Percentiles rank a stretch among this genome's conserved stretches.
These are phyloP conservation scores for Rhizoglyphus robini DNA, from an alignment of 1,140 invertebrate genomes.

Conservation along the genomic window DNA sequence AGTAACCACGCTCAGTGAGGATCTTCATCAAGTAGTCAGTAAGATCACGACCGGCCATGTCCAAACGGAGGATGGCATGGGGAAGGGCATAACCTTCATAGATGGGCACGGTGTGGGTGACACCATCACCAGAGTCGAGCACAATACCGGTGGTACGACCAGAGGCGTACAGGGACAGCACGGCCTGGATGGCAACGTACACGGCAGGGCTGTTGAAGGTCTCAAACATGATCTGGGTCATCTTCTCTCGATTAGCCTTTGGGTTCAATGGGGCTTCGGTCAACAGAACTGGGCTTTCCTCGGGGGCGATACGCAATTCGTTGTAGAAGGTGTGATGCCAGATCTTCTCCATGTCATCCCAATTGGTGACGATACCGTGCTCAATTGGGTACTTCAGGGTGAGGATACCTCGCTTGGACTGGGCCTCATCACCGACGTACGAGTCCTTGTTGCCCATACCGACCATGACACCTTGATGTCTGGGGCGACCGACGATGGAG, in stretches of 20 bases:
- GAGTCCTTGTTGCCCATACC: constrained; percentile 89
- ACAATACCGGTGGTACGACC: constrained; percentile 45
- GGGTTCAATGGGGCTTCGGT: constrained; percentile 85
- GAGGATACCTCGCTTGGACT: constrained; percentile 62
- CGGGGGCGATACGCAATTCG: constrained; percentile 85
- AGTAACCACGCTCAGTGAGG: constrained; percentile 43
- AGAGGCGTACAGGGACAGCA: constrained; percentile 40
- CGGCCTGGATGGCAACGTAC: constrained; percentile 42
- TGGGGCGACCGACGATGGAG: constrained; percentile 46
- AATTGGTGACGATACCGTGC: constrained; percentile 47
- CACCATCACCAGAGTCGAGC: constrained; percentile 45
- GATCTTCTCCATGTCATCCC: constrained; percentile 48
- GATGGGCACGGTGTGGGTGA: constrained; percentile 44
- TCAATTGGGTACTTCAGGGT: constrained; percentile 47
- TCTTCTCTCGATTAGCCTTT: constrained; percentile 74
- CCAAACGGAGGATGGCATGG: constrained; percentile 43
- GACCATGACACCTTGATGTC: constrained; percentile 56
- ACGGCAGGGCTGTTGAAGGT: constrained; percentile 56
- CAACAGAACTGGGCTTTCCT: constrained; percentile 78
- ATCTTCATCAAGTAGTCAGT: constrained; percentile 43
- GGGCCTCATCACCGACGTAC: constrained; percentile 74
- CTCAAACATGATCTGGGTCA: constrained; percentile 84
- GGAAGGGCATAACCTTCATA: constrained; percentile 46
- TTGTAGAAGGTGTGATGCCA: constrained; percentile 54
- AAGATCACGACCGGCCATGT: constrained; percentile 45